Base-by-base conservation (phyloP, 2,888 invertebrate genomes). In the Dromius quadrimaculatus region DNA sequence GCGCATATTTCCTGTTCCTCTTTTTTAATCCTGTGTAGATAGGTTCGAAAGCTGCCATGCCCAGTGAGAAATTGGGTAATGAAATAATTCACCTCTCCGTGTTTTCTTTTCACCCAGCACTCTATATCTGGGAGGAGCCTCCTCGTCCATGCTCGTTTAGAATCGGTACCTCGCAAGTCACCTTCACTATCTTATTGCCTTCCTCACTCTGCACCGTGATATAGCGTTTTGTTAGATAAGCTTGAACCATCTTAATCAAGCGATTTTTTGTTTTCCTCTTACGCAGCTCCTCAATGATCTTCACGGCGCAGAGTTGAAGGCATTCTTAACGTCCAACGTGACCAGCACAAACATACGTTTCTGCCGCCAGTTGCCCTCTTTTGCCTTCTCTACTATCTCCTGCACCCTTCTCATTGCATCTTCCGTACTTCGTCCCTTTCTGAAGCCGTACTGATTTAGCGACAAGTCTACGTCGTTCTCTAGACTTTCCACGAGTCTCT, bases 21-120 rank as follows among this genome's bases (percentile, higher is more conserved):
- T n/a, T 47, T 47, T 8, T n/a, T n/a, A 1, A 47, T 8, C 19
- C 19, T 43, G 19, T 13, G 13, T 2, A 13, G 13, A 15, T 17
- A 43, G 2, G 2, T 43, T 3, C 4, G 13, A 11, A 43, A 43
- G n/a, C 70, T 5, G n/a, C 74, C 74, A 38, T 73, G 74, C 5
- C 72, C 74, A 5, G 64, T 62, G 0, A 73, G 70, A 9, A 71
- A 66, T 43, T 73, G 72, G 1, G 73, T 73, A 0, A 73, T 32
- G 41, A 71, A 59, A 15, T 73, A 74, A 17, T 61, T 43, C 9
- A 69, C 23, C 13, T 72, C 65, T 4, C 74, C 75, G 54, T 75
- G 72, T 13, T 22, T 62, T 2, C 74, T 23, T 15, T 43, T 9
- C 2, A 71, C 6, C 75, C 73, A 74, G 2, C 23, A 2, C 1